phyloP scores from a whole-genome alignment of 2,888 invertebrate genomes.

The Drosophila cracens region DNA sequence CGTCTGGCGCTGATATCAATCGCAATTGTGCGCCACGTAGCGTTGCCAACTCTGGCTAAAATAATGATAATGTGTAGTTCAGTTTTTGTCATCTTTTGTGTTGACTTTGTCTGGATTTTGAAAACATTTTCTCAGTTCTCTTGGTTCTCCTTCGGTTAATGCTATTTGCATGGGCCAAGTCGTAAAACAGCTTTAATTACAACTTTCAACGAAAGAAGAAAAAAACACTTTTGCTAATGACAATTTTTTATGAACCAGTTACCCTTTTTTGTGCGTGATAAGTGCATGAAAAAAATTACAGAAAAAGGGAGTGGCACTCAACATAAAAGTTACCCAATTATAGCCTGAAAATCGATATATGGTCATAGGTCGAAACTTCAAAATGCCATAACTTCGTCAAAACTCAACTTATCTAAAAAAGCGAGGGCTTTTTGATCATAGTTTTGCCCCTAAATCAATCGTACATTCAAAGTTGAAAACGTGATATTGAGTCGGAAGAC shows the following conservation, averaged over 20 bases:
- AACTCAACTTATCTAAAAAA: too few species aligned
- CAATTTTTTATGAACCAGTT: neutral
- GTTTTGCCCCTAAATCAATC: too few species aligned
- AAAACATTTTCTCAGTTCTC: slow-evolving; percentile 28
- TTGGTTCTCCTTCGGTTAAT: slow-evolving; percentile 42
- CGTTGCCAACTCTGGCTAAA: slow-evolving; percentile 66
- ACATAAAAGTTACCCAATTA: neutral
- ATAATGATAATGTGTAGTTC: slow-evolving; percentile 53
- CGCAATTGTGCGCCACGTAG: slow-evolving; percentile 40
- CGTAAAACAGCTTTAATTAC: slow-evolving; percentile 53
- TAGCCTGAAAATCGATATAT: too few species aligned
- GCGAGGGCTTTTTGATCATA: too few species aligned
- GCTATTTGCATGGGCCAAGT: slow-evolving; percentile 49
- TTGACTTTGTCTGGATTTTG: slow-evolving; percentile 30
- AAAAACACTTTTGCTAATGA: slow-evolving; percentile 36
- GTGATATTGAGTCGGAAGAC: too few species aligned
- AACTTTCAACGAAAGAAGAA: neutral
- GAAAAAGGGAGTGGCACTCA: neutral
- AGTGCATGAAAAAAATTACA: slow-evolving; percentile 3
- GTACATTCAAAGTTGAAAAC: too few species aligned
- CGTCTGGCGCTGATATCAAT: slow-evolving; percentile 55
- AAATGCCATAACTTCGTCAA: too few species aligned
- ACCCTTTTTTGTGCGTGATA: neutral
- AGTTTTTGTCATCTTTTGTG: slow-evolving; percentile 29
- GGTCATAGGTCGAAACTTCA: too few species aligned